Base-by-base conservation (phyloP, 2,113 vertebrate species). In the Macrotus californicus region DNA sequence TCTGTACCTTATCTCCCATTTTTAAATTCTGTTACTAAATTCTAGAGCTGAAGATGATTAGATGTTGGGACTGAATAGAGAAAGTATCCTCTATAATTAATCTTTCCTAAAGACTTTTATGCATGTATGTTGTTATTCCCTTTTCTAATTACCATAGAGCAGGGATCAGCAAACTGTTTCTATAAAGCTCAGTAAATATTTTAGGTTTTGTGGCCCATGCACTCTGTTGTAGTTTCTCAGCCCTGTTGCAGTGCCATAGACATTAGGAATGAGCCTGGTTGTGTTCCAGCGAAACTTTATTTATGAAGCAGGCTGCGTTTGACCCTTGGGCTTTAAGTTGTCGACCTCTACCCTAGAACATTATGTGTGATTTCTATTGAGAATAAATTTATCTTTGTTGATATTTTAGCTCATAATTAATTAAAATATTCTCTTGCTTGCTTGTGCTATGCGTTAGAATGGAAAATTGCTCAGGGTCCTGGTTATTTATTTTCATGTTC, bases 21-120 rank as follows among this genome's bases (percentile, higher is more conserved):
- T 96, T 79, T 83, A 29, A 91, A 77, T 93, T 90, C 21, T 87
- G 6, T 76, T 24, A 92, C 61, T 94, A 6, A 94, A 94, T 96
- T 94, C 29, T 87, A 87, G 70, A 94, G 26, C n/a, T 91, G 12
- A 94, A 90, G n/a, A 89, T 96, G 24, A 88, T 95, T 29, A 77
- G 41, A 54, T 94, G 11, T 73, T 93, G 36, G 34, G 16, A 70
- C 48, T 94, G 85, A 94, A 36, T 93, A 39, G 41, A 90, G 48
- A 80, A 5, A 85, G 18, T 94, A 48, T 79, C 2, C 21, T 93
- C 86, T 72, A 77, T 94, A 83, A 56, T 73, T 83, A 93, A 39
- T 89, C 9, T 88, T 93, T 88, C 12, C 39, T 84, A 81, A 92
- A 81, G 19, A 90, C 24, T 73, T 69, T 87, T 67, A 54, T 12